Base-by-base conservation (phyloP, 2,797 vertebrate species). In the Oryzias sinensis region DNA sequence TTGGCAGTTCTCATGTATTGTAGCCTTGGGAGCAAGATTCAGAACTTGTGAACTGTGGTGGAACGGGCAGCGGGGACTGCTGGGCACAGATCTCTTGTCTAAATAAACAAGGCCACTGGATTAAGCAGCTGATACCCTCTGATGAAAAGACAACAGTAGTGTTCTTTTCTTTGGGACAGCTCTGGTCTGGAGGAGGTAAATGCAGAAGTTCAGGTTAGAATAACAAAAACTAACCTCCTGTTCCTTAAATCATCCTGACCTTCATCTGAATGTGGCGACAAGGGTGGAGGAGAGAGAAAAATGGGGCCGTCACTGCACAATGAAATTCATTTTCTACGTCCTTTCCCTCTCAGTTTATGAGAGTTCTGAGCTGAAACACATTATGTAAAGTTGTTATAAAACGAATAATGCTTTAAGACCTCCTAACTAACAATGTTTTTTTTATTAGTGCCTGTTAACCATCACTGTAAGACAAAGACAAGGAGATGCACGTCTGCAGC, bases 71-170 rank as follows among this genome's bases (percentile, higher is more conserved):
- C 43, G 49, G 73, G n/a, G 37, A 69, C 70, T 63, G 17, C 65
- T 54, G 68, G 77, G 67, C 77, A 82, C 52, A 76, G 82, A 90
- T 84, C 83, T 77, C 79, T 77, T 76, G 63, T 83, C 76, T 77
- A 88, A 88, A 87, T 88, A 89, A 89, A 88, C 72, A 24, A 77
- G 82, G 78, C 72, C 1, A 11, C 66, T 17, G 79, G 87, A 89
- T 92, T 86, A 88, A 70, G 41, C 53, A 66, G 83, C 68, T 90
- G 33, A 37, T 84, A 86, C 54, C 43, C 70, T 49, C 78, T 89
- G 83, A 92, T 89, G 88, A 90, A 92, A 92, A 90, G 85, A 88
- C 88, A 92, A 92, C 87, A 91, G 81, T 43, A 61, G 75, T 62
- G 59, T 46, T 72, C 71, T 70, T 65, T 73, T 62, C 42, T 11